Conservation (phyloP, 2,888 invertebrate species). For the Eudasyphora cyanicolor region DNA sequence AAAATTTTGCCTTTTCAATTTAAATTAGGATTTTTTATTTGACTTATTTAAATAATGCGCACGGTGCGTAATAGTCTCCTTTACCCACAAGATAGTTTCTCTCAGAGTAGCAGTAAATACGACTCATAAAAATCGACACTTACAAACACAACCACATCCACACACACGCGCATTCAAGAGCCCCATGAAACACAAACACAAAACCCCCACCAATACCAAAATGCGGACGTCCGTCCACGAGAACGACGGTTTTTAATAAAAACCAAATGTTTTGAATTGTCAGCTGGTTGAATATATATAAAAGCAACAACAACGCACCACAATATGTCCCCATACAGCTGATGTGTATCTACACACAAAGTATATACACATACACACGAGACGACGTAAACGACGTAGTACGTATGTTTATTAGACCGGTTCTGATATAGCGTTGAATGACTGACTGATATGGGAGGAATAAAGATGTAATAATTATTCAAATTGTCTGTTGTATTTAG, state of each 20-base stretch:
- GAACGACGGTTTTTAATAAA: constrained; percentile 44
- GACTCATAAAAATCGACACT: background rate
- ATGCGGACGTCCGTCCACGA: background rate
- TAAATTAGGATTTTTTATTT: too few relatives aligned
- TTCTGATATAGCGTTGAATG: too few relatives aligned
- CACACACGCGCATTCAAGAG: background rate
- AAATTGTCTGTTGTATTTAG: too few relatives aligned
- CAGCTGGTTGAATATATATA: constrained; percentile 59
- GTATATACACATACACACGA: background rate
- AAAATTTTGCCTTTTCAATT: too few relatives aligned
- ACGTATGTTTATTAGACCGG: background rate
- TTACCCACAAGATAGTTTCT: constrained; percentile 6
- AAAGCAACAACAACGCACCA: constrained; percentile 19
- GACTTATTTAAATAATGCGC: background rate
- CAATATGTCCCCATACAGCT: constrained; percentile 54
- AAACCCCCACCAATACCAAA: background rate
- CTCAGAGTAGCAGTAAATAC: constrained; percentile 24
- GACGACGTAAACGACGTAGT: background rate
- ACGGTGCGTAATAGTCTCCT: background rate
- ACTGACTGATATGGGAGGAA: too few relatives aligned
- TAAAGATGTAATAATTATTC: too few relatives aligned
- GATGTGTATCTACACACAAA: background rate
- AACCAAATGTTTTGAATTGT: constrained; percentile 65
- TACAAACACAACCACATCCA: constrained; percentile 17
- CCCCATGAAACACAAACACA: background rate